Conservation (phyloP, 2,113 vertebrate species). For the Copsychus sechellarum region DNA sequence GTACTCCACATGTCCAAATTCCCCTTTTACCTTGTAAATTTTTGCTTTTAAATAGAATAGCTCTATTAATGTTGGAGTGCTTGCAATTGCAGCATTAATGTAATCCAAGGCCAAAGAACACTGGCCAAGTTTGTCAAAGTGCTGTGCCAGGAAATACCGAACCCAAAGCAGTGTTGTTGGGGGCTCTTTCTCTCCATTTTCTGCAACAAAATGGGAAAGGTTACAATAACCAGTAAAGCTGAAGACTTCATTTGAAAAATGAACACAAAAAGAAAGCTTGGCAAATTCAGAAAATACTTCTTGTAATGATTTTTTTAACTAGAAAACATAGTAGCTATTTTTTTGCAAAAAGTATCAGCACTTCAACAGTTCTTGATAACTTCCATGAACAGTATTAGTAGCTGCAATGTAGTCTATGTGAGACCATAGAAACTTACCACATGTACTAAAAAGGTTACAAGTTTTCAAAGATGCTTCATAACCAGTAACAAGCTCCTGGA, state of each 20-base stretch:
- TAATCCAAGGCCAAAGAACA: conserved; percentile 81
- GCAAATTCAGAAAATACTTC: not conserved
- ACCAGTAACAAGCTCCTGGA: conserved; percentile 79
- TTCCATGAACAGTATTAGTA: not conserved
- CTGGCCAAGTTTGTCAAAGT: conserved; percentile 82
- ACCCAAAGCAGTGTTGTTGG: conserved; percentile 82
- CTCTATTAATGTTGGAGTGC: conserved; percentile 82
- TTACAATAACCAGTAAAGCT: not conserved
- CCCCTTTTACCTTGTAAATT: conserved; percentile 80
- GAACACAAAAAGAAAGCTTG: not conserved
- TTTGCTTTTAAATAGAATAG: conserved; percentile 83
- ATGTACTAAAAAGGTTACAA: conserved; percentile 73
- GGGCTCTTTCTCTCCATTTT: conserved; percentile 77
- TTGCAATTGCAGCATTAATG: conserved; percentile 79
- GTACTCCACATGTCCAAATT: not conserved
- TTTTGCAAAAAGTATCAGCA: not conserved
- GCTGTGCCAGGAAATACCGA: conserved; percentile 81
- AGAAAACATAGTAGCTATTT: not conserved
- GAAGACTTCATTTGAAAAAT: not conserved
- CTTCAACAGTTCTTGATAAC: not conserved
- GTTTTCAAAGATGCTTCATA: conserved; percentile 79
- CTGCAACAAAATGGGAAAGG: conserved; percentile 68
- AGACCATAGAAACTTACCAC: conserved; percentile 67
- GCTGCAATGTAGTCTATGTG: not conserved
- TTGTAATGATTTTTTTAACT: not conserved